Base-by-base conservation (phyloP, 2,888 invertebrate genomes). In the Tetheella fluctuosa region DNA sequence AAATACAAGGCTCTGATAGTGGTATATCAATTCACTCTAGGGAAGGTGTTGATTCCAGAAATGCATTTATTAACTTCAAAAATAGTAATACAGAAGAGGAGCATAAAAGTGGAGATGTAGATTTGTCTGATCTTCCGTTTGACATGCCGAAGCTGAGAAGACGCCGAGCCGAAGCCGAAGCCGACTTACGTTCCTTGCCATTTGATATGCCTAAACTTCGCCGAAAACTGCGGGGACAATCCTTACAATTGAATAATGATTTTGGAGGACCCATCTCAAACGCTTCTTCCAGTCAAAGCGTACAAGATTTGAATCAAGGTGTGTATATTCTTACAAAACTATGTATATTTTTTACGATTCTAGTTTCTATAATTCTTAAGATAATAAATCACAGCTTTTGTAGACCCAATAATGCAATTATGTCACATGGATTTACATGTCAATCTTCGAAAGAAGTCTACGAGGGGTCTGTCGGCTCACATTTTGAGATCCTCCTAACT, bases 191-290 rank as follows among this genome's bases (percentile, higher is more conserved):
- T 67, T 95, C 97, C 83, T 93, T 98, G 80, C 98, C 98, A 61
- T 98, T 98, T 84, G 97, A 98, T 84, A 98, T 98, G 98, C 98
- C 98, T 34, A 98, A 98, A 88, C 90, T 98, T 62, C 94, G 97
- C 65, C 93, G 97, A 59, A 95, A 97, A 68, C 88, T 97, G 74
- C 94, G 97, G 68, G 95, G 95, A 67, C 91, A 94, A 65, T 94
- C 94, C 2, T 73, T 93, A 64, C 94, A 94, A 76, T 94, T 96
- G 73, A 95, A 95, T 63, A 90, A 84, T 71, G 93, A 93, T 64
- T 96, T 96, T 80, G 95, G 95, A 62, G 94, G 94, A 77, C 95
- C 95, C 67, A 95, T 95, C 58, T 97, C 97, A 7, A 97, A 96
- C 78, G 96, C 96, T 55, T 97, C 97, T 20, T 97, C 97, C 25